These are phyloP conservation scores for Antennarius striatus DNA, from an alignment of 2,113 vertebrate genomes.

Conservation along the genomic window DNA sequence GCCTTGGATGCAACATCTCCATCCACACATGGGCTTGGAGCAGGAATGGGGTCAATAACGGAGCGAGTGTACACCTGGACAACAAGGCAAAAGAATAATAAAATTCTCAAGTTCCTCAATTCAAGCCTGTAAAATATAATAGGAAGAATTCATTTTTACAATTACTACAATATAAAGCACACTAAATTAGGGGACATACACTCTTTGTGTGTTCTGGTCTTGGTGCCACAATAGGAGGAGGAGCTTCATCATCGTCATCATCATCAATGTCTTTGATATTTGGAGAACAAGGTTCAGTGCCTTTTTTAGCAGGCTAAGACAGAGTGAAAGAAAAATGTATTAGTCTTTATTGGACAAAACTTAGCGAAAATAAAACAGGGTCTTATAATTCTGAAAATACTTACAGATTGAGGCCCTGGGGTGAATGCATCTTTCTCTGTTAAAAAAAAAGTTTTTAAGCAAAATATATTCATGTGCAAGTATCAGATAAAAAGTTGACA, in stretches of 20 bases:
- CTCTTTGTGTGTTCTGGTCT: slow-evolving; percentile 97
- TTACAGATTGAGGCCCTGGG: slow-evolving; percentile 88
- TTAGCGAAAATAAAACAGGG: not conserved
- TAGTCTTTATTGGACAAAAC: not conserved
- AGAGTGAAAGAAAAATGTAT: slow-evolving; percentile 14
- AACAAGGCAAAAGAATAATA: not conserved
- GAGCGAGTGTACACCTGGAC: slow-evolving; percentile 92
- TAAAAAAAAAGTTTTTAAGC: not conserved
- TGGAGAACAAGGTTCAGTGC: slow-evolving; percentile 83
- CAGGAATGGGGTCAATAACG: slow-evolving; percentile 92
- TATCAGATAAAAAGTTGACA: not conserved
- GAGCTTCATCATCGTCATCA: slow-evolving; percentile 86
- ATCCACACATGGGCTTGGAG: slow-evolving; percentile 80
- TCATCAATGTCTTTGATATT: slow-evolving; percentile 84
- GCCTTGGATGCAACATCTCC: slow-evolving; percentile 84
- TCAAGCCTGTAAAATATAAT: not conserved
- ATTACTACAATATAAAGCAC: not conserved
- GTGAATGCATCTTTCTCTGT: slow-evolving; percentile 94
- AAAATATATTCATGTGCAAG: not conserved
- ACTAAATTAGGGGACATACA: slow-evolving; percentile 72
- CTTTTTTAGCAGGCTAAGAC: slow-evolving; percentile 87
- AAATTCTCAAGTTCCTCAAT: not conserved
- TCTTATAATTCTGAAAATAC: slow-evolving; percentile 59
- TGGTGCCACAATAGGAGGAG: slow-evolving; percentile 92
- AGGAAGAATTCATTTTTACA: not conserved